Conservation (phyloP, 2,888 invertebrate species). For the Melitaea athalia region DNA sequence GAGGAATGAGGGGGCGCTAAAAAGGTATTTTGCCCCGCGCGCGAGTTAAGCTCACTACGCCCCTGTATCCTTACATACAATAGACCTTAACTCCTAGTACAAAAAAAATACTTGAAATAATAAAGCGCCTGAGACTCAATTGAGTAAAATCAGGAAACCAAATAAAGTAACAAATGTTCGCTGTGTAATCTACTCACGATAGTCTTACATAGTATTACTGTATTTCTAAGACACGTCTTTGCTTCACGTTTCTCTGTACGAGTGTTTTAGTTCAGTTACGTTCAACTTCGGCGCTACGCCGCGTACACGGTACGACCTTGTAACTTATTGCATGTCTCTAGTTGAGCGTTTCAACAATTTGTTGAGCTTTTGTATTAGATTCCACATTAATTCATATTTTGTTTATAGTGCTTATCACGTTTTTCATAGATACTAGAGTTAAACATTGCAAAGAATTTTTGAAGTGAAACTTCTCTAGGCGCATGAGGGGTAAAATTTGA, state of each 20-base stretch:
- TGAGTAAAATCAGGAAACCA: background rate
- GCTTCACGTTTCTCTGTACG: constrained; percentile 2
- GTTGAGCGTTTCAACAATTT: background rate
- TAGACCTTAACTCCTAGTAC: too few relatives aligned
- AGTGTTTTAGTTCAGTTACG: constrained; percentile 8
- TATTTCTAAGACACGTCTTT: constrained; percentile 7
- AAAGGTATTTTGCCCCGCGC: too few relatives aligned
- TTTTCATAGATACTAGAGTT: too few relatives aligned
- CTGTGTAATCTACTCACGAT: background rate
- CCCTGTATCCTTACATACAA: too few relatives aligned
- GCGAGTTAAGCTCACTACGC: too few relatives aligned
- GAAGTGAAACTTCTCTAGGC: too few relatives aligned
- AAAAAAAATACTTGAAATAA: background rate
- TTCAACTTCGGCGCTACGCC: background rate
- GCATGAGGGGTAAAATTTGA: too few relatives aligned
- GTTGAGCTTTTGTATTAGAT: background rate
- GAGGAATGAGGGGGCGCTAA: too few relatives aligned
- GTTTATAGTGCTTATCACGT: too few relatives aligned
- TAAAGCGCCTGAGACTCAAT: background rate
- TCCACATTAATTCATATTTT: background rate
- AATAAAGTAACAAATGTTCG: background rate
- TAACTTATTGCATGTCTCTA: background rate
- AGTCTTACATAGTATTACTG: background rate
- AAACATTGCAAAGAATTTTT: too few relatives aligned
- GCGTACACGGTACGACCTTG: background rate